Evolutionary conservation across 1,140 invertebrate species (phyloP).

Genomic region (Araneus ventricosus): DNA sequence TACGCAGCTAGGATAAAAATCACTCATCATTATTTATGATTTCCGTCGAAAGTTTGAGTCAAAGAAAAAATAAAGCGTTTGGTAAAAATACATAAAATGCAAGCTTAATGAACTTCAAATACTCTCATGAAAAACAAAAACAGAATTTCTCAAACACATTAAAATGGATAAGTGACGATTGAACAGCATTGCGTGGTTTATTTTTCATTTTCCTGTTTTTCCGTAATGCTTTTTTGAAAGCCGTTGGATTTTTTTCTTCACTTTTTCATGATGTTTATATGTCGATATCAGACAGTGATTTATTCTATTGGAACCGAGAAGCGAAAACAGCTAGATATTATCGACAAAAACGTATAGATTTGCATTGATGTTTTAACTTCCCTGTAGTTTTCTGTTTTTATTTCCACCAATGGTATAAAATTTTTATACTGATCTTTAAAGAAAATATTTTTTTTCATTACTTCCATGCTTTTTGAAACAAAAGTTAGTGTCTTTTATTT

Average conservation of each 20-base stretch:
- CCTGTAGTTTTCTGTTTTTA: not conserved
- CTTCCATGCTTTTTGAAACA: not conserved
- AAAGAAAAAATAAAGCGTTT: not conserved
- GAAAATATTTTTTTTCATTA: not conserved
- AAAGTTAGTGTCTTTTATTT: not conserved
- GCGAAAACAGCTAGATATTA: slow-evolving; percentile 2
- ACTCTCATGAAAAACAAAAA: not conserved
- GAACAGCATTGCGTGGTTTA: not conserved
- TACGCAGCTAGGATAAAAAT: too few relatives aligned
- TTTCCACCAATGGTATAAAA: not conserved
- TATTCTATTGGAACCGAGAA: slow-evolving; percentile 27
- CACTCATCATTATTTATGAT: not conserved
- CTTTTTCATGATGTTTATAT: not conserved
- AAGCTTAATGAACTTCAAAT: slow-evolving; percentile 20
- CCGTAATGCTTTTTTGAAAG: slow-evolving; percentile 54
- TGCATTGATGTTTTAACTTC: slow-evolving; percentile 38
- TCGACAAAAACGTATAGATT: slow-evolving; percentile 25
- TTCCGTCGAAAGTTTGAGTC: not conserved
- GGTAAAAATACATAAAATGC: not conserved
- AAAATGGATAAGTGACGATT: slow-evolving; percentile 24
- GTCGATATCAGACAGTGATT: slow-evolving; percentile 49
- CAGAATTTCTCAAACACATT: not conserved
- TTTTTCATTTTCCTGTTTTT: not conserved
- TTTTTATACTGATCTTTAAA: not conserved
- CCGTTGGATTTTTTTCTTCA: slow-evolving; percentile 9